phyloP scores from a whole-genome alignment of 1,140 invertebrate species.

The Saxidomus purpurata region DNA sequence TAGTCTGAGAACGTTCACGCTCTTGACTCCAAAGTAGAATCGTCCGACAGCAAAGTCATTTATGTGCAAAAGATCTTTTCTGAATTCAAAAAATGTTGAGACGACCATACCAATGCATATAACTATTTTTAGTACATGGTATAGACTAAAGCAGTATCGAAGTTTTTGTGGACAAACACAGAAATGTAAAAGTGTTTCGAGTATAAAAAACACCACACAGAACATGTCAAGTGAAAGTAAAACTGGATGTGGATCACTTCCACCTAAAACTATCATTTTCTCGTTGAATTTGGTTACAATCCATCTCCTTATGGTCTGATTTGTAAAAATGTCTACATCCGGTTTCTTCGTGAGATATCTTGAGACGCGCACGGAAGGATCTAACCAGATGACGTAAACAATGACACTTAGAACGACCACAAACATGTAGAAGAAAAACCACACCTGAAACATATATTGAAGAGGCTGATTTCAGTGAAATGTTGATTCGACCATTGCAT shows the following conservation, averaged over 20 bases:
- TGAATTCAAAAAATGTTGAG: neutral
- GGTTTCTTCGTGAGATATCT: neutral
- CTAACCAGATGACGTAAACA: constrained; percentile 20
- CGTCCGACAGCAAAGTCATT: constrained; percentile 1
- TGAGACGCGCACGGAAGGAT: neutral
- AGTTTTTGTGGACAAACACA: constrained; percentile 17
- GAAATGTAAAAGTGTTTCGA: neutral
- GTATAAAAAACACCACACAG: neutral
- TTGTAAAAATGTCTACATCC: neutral
- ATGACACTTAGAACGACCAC: constrained; percentile 43
- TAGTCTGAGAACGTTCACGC: neutral
- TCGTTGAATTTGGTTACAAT: neutral
- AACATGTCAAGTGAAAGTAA: neutral
- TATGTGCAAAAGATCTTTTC: neutral
- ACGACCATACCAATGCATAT: neutral
- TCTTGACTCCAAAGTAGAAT: neutral
- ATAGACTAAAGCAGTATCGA: neutral
- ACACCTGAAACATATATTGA: constrained; percentile 40
- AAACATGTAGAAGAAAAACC: constrained; percentile 38
- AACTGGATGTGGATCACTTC: neutral
- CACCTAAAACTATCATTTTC: neutral
- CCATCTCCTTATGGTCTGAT: neutral
- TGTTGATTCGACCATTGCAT: too few relatives aligned
- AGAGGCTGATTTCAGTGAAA: too few relatives aligned
- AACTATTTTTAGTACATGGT: neutral